Evolutionary conservation across 2,797 vertebrate genomes (phyloP).

Genomic region (Carapus acus): DNA sequence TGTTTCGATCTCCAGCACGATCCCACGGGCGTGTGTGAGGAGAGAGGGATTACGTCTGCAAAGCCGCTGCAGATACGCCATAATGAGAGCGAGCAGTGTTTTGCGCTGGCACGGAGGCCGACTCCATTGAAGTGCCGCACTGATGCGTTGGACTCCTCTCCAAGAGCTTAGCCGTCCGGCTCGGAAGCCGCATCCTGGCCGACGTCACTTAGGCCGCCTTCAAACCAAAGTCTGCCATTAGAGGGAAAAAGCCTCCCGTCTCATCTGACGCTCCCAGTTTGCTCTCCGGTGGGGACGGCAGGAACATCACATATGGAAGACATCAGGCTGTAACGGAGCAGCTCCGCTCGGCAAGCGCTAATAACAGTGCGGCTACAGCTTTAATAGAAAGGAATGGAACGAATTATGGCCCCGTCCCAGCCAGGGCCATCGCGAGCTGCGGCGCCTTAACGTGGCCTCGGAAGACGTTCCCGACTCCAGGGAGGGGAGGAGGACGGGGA

Average conservation of each 20-base stretch:
- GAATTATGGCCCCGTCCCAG: constrained; percentile 64
- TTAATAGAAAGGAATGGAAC: constrained; percentile 75
- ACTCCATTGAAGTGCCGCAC: constrained; percentile 13
- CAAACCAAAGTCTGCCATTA: constrained; percentile 49
- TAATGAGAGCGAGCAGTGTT: constrained; percentile 11
- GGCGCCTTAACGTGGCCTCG: constrained; percentile 49
- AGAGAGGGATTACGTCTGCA: constrained; percentile 6
- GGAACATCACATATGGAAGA: constrained; percentile 71
- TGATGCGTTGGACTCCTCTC: constrained; percentile 26
- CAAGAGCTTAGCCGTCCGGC: constrained; percentile 17
- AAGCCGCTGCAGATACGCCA: constrained; percentile 5
- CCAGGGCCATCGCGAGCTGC: constrained; percentile 55
- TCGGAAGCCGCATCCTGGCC: constrained; percentile 32
- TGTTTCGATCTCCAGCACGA: neutral
- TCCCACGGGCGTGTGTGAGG: neutral
- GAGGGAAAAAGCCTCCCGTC: constrained; percentile 47
- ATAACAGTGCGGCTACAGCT: constrained; percentile 68
- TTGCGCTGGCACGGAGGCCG: neutral
- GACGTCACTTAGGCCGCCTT: constrained; percentile 42
- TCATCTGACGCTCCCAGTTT: constrained; percentile 41
- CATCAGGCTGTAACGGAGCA: constrained; percentile 62
- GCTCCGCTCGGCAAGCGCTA: constrained; percentile 62
- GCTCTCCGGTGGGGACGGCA: constrained; percentile 40
- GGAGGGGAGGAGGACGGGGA: constrained; percentile 48
- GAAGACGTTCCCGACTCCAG: constrained; percentile 56